Conservation (phyloP, 2,888 invertebrate species). For the Aspidiotus rigidus region DNA sequence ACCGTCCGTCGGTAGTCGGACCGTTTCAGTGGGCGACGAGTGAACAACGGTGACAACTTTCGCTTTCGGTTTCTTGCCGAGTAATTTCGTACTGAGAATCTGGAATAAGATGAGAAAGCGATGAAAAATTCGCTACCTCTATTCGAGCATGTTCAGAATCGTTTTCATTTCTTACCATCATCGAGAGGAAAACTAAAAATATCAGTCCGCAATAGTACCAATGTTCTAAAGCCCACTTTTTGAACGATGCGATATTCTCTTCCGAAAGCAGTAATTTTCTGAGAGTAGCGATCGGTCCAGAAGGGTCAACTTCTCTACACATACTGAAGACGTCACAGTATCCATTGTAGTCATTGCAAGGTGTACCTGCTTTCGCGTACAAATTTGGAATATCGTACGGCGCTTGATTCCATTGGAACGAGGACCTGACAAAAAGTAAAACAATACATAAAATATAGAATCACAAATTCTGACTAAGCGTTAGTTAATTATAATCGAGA, state of each 20-base stretch:
- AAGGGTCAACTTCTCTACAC: slow-evolving; percentile 87
- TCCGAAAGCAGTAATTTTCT: slow-evolving; percentile 77
- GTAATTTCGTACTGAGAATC: slow-evolving; percentile 69
- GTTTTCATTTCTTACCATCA: slow-evolving; percentile 56
- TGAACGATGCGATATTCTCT: slow-evolving; percentile 80
- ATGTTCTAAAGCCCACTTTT: slow-evolving; percentile 75
- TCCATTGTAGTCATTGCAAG: slow-evolving; percentile 88
- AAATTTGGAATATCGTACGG: slow-evolving; percentile 88
- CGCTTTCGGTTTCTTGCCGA: slow-evolving; percentile 73
- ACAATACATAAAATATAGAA: background rate
- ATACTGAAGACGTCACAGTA: slow-evolving; percentile 63
- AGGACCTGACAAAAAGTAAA: slow-evolving; percentile 50
- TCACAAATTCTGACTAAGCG: too few species aligned
- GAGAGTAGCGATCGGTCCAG: slow-evolving; percentile 80
- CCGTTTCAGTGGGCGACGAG: slow-evolving; percentile 81
- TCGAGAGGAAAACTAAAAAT: slow-evolving; percentile 59
- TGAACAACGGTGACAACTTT: slow-evolving; percentile 83
- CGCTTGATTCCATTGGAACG: slow-evolving; percentile 79
- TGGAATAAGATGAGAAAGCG: slow-evolving; percentile 42
- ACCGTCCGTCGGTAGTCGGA: slow-evolving; percentile 57
- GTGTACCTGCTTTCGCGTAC: slow-evolving; percentile 87
- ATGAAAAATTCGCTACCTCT: background rate
- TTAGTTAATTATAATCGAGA: too few species aligned
- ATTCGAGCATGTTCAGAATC: background rate
- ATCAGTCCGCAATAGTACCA: slow-evolving; percentile 84